Base-by-base conservation (phyloP, 2,888 invertebrate species). In the Trissonchulus sp. region DNA sequence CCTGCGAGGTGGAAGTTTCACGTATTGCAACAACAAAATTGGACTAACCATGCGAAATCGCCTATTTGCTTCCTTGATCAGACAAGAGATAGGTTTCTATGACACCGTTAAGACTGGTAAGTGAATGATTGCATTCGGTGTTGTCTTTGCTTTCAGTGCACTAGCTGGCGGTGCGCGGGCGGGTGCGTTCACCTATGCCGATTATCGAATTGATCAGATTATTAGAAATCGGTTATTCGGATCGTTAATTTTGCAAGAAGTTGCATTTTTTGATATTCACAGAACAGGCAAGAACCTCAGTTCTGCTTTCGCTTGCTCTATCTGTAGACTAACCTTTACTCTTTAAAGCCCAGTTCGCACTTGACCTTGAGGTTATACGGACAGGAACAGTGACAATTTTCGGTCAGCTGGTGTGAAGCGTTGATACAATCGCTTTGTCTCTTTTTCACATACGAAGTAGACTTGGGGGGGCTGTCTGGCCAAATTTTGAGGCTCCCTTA, bases 41-140 rank as follows among this genome's bases (percentile, higher is more conserved):
- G 83, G 83, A 78, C 79, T 84, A 3, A 81, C 84, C 1, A 80
- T 85, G 35, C 80, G 85, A 38, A 81, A 80, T 76, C 79, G 81
- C 73, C 79, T 85, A 38, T 85, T 85, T 79, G 69, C 79, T 8
- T 82, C 84, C 35, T 77, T 86, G 28, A 80, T 85, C 63, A 77
- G 79, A 28, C 85, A 85, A 76, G 85, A 85, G 72, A 83, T 85
- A 3, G 85, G 84, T 2, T 85, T 85, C 79, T 85, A 83, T 76
- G 85, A 85, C 78, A 80, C 79, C 31, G 83, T 82, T 73, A 84
- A 83, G 74, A 85, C 85, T 35, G 85, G 86, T 76, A 94, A 94
- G 85, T 88, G 23, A 23, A 48, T 48, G 48, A 23, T 48, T 48
- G 48, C 8, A 23, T 48, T 23, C 33, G n/a, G n/a, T n/a, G n/a